Evolutionary conservation across 2,888 invertebrate genomes (phyloP), one percentile per base, ranked within the genome.

Genomic region (Coelopa pilipes): DNA sequence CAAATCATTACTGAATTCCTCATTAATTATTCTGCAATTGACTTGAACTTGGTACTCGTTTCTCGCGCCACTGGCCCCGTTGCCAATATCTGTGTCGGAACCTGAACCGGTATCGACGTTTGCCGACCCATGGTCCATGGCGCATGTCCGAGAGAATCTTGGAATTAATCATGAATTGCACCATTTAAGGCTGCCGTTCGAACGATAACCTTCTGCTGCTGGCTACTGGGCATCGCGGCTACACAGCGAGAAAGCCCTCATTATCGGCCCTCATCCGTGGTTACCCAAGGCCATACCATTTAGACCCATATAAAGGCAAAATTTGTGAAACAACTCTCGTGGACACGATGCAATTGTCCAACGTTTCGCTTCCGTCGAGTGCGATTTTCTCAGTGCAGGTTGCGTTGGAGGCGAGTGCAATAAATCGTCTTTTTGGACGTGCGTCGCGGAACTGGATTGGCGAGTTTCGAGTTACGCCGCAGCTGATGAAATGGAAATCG

Each of bases 31-130:
- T 67, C 50, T 24, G 9, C 21, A 21, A 45, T 62, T 19, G 19
- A 19, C 69, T 69, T 69, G 69, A 69, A 69, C 69, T 69, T 69
- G 69, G 59, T 46, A 69, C 57, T 57, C 50, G 57, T 69, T 69
- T 69, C 19, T 46, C 15, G 57, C 57, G 46, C 24, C 17, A 46
- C 19, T 46, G 3, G 57, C 19, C 45, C n/a, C 24, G 45, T 62
- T 62, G 21, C n/a, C 10, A 60, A 4, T 2, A 34, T 34, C 34
- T 2, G 4, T 4, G 7, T 7, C 34, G 2, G 34, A 53, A 53
- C 53, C 15, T 60, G 21, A 1, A 34, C 34, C 60, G 45, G 24
- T 34, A 60, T 60, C 60, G 24, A 60, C 21, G 24, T 15, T 24
- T 21, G 12, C 34, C 21, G 10, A 21, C 19, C 45, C 21, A 24